Percentiles rank a stretch among this genome's conserved stretches.
These are phyloP conservation scores for Enteromius fasciolatus DNA, from an alignment of 2,797 vertebrate species.

Conservation along the genomic window DNA sequence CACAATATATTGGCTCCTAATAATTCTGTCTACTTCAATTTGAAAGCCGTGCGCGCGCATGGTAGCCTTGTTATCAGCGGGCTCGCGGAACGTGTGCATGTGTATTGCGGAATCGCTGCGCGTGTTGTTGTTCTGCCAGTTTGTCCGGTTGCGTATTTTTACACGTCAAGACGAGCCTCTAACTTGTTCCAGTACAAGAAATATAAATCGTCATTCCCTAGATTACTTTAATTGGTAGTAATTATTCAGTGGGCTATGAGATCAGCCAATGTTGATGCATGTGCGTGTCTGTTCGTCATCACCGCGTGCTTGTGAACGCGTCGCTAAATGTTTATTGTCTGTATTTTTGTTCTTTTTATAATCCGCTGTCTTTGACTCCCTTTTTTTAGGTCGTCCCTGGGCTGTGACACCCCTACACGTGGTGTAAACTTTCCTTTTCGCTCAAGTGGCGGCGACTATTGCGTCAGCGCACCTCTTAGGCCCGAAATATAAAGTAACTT, in stretches of 20 bases:
- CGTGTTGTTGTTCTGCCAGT: slow-evolving; percentile 9
- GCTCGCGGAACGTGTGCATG: slow-evolving; percentile 6
- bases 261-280: not conserved
- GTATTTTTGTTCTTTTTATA: not conserved
- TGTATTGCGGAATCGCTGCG: slow-evolving; percentile 1
- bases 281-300: not conserved
- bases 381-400: not conserved
- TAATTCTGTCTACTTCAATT: not conserved
- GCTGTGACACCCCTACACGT: not conserved
- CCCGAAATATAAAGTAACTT: not conserved
- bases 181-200: not conserved
- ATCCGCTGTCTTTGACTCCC: not conserved
- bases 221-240: not conserved
- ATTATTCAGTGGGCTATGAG: not conserved
- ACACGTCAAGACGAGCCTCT: not conserved
- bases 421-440: slow-evolving; percentile 14
- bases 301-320: not conserved
- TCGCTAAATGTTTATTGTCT: not conserved
- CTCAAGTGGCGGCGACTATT: not conserved
- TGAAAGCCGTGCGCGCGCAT: not conserved
- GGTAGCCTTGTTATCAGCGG: slow-evolving; percentile 23
- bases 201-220: accelerated
- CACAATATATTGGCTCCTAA: accelerated
- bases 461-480: slow-evolving; percentile 29
- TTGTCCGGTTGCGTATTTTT: not conserved